Evolutionary conservation across 2,797 vertebrate genomes (phyloP).

Genomic region (Xenops minutus): DNA sequence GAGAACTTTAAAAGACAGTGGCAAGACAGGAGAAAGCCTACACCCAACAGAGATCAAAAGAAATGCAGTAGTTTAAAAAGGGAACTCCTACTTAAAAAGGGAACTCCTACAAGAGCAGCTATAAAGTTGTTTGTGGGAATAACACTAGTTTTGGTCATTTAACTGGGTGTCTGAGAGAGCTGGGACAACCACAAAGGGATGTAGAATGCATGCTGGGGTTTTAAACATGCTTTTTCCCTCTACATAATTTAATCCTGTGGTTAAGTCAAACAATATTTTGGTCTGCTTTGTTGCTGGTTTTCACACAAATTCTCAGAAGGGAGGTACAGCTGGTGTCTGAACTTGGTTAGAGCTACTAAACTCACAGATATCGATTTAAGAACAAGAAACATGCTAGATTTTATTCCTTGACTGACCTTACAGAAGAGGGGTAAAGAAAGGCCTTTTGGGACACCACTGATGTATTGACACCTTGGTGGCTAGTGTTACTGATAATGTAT

Average conservation of each 20-base stretch:
- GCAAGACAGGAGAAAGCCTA: background rate
- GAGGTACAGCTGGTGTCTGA: background rate
- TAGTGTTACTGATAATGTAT: background rate
- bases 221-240: background rate
- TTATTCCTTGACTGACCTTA: background rate
- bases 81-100: background rate
- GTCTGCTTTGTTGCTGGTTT: background rate
- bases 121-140: constrained; percentile 25
- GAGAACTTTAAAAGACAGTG: background rate
- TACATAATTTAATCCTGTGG: constrained; percentile 6
- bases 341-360: background rate
- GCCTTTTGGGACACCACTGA: background rate
- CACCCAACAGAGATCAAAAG: constrained; percentile 1
- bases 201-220: background rate
- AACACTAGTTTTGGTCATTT: background rate
- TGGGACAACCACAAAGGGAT: background rate
- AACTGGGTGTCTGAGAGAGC: constrained; percentile 10
- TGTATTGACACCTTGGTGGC: background rate
- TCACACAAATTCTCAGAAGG: constrained; percentile 10
- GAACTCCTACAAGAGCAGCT: background rate
- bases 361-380: background rate
- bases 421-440: background rate
- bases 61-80: background rate
- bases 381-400: background rate
- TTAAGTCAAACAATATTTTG: constrained; percentile 17